phyloP scores from a whole-genome alignment of 1,140 invertebrate genomes.

The Samia ricini region DNA sequence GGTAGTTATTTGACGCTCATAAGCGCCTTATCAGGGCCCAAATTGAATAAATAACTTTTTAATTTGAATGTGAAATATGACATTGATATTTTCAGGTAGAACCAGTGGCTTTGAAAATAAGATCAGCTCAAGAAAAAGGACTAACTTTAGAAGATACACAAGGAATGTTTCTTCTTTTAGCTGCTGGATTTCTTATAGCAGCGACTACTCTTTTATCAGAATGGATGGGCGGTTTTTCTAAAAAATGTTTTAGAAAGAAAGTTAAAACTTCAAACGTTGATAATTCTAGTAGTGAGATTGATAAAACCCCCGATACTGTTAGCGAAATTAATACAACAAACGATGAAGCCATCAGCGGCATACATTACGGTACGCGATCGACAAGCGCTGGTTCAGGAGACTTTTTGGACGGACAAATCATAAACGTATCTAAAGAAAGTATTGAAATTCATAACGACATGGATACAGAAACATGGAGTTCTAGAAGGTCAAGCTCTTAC shows the following conservation, averaged over 20 bases:
- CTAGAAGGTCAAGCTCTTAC: constrained; percentile 57
- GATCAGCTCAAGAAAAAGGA: constrained; percentile 81
- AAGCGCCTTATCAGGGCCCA: too few relatives aligned
- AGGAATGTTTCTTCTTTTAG: constrained; percentile 87
- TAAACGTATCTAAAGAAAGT: constrained; percentile 49
- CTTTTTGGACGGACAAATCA: constrained; percentile 50
- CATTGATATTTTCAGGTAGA: constrained; percentile 30
- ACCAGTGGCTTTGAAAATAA: constrained; percentile 40
- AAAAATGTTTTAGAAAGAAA: constrained; percentile 66
- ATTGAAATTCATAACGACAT: constrained; percentile 50
- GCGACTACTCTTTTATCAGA: constrained; percentile 78
- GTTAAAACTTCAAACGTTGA: constrained; percentile 18
- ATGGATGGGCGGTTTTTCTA: constrained; percentile 82
- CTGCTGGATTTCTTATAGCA: constrained; percentile 81
- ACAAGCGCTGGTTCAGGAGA: constrained; percentile 43
- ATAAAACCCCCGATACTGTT: constrained; percentile 23
- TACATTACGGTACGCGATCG: constrained; percentile 32
- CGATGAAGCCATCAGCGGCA: constrained; percentile 21
- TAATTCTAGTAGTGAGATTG: constrained; percentile 29
- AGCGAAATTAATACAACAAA: constrained; percentile 17
- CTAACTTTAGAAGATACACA: constrained; percentile 86
- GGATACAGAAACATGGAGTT: constrained; percentile 35
- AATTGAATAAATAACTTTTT: too few relatives aligned
- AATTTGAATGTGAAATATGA: too few relatives aligned
- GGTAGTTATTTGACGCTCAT: too few relatives aligned